These are phyloP conservation scores for Polydrusus pterygomalis DNA, from an alignment of 2,888 invertebrate genomes.

Conservation along the genomic window DNA sequence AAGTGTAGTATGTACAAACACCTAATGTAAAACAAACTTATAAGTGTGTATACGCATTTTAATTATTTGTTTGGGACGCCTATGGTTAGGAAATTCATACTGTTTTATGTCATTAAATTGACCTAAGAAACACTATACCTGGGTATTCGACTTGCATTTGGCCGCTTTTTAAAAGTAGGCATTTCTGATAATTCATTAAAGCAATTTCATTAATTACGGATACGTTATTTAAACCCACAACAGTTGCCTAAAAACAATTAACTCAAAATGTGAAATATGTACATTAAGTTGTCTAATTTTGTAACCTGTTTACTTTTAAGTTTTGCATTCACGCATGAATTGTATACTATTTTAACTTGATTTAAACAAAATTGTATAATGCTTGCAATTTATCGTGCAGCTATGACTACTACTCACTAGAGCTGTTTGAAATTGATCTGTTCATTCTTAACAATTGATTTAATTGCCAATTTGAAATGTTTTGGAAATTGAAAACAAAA, in stretches of 20 bases:
- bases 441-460: background rate
- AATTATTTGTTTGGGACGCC: too few species aligned
- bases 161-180: too few species aligned
- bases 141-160: too few species aligned
- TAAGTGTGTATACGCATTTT: too few species aligned
- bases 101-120: too few species aligned
- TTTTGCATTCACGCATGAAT: slow-evolving; percentile 21
- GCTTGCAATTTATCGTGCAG: slow-evolving; percentile 6
- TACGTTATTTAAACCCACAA: background rate
- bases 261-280: slow-evolving; percentile 23
- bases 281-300: slow-evolving; percentile 22
- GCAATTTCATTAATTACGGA: background rate
- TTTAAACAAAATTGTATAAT: slow-evolving; percentile 5
- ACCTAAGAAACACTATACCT: too few species aligned
- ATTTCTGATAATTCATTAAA: too few species aligned
- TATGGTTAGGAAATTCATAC: too few species aligned
- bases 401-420: background rate
- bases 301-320: slow-evolving; percentile 21
- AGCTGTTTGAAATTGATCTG: background rate
- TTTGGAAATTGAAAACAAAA: background rate
- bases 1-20: too few species aligned
- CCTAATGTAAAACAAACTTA: too few species aligned
- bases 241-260: slow-evolving; percentile 10
- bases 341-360: slow-evolving; percentile 5
- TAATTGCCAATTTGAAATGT: background rate